These are phyloP conservation scores for Petroica traversi DNA, from an alignment of 2,113 vertebrate species.

Conservation along the genomic window DNA sequence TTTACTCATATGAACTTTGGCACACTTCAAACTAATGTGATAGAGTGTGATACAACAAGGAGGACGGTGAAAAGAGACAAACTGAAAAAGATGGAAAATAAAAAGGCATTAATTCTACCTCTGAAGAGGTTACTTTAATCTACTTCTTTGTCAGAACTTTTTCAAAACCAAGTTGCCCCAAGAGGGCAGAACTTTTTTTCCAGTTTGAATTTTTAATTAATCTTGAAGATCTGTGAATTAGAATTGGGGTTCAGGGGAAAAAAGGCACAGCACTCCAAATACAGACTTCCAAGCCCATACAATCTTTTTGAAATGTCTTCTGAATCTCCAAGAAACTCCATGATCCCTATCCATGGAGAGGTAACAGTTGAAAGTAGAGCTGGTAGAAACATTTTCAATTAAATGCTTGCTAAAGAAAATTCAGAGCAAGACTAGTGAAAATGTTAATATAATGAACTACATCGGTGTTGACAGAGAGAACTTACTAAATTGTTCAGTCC, in stretches of 20 bases:
- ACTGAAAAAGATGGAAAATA: not conserved
- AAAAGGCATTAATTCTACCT: not conserved
- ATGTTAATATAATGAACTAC: not conserved
- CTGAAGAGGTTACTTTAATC: not conserved
- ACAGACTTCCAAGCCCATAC: not conserved
- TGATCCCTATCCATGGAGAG: not conserved
- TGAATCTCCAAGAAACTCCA: not conserved
- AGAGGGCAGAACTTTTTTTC: not conserved
- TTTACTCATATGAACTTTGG: not conserved
- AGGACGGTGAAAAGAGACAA: not conserved
- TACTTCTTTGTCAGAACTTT: not conserved
- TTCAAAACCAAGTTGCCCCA: rapidly evolving
- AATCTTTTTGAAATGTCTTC: not conserved
- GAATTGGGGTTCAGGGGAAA: not conserved
- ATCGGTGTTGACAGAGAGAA: not conserved
- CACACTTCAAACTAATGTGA: not conserved
- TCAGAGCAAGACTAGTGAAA: not conserved
- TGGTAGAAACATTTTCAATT: not conserved
- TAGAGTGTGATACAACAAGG: not conserved
- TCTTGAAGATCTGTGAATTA: not conserved
- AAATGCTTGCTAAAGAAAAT: not conserved
- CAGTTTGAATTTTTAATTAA: not conserved
- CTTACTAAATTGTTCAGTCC: not conserved
- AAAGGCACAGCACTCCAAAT: not conserved
- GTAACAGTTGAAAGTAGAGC: not conserved